Percentiles rank a stretch among this genome's conserved stretches.
Evolutionary conservation across 2,888 invertebrate genomes (phyloP).

Genomic region (Nudaria mundana): DNA sequence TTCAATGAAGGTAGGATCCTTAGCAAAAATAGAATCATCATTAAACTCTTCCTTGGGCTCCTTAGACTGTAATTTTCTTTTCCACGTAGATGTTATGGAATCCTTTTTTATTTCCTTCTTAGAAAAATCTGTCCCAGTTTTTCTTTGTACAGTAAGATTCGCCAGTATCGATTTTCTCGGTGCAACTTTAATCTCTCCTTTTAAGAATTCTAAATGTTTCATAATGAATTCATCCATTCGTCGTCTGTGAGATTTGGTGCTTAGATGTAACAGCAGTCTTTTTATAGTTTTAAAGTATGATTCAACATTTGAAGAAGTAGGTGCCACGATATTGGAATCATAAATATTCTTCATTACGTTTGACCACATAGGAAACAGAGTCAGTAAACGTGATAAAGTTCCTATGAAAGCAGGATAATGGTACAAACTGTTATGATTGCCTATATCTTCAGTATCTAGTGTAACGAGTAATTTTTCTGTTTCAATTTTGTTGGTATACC

Average conservation of each 20-base stretch:
- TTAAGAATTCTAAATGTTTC: constrained; percentile 4
- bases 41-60: not conserved
- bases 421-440: not conserved
- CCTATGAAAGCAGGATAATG: not conserved
- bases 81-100: not conserved
- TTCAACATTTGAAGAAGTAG: constrained; percentile 5
- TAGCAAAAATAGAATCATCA: not conserved
- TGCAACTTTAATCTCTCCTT: constrained; percentile 6
- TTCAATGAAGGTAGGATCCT: not conserved
- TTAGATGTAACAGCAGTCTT: not conserved
- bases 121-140: no score
- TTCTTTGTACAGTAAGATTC: no score
- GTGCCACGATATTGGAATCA: no score
- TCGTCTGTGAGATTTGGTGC: constrained; percentile 3
- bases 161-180: not conserved
- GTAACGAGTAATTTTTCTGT: not conserved
- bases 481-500: not conserved
- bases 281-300: constrained; percentile 6
- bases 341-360: no score
- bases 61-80: not conserved
- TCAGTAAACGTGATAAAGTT: no score
- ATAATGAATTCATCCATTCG: constrained; percentile 9
- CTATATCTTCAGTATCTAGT: not conserved
- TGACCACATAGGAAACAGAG: no score
- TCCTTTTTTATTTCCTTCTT: not conserved